phyloP scores from a whole-genome alignment of 2,888 invertebrate genomes.

The Brachypterus glaber region DNA sequence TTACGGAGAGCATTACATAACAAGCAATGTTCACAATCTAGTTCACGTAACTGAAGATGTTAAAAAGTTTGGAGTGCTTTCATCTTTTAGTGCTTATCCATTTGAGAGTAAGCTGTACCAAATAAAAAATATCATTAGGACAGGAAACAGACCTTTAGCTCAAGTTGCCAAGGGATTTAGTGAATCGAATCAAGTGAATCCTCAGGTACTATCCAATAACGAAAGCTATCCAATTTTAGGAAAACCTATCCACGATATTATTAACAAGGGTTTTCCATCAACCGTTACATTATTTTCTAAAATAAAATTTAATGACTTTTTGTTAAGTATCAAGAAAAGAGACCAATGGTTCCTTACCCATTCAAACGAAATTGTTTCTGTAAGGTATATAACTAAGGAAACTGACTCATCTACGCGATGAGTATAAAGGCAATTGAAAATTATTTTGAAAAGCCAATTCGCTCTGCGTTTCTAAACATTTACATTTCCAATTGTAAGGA shows the following conservation, averaged over 20 bases:
- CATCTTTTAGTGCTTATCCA: conserved; percentile 30
- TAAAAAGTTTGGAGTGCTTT: conserved; percentile 26
- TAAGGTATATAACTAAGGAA: conserved; percentile 16
- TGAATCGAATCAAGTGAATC: conserved; percentile 17
- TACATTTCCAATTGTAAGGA: conserved; percentile 13
- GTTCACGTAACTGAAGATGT: conserved; percentile 32
- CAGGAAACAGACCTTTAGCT: conserved; percentile 17
- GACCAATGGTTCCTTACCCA: conserved; percentile 23
- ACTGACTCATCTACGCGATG: conserved; percentile 14
- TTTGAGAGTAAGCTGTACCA: conserved; percentile 31
- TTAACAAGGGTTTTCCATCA: not conserved
- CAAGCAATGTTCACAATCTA: conserved; percentile 34
- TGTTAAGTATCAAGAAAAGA: conserved; percentile 6
- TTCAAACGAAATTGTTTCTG: conserved; percentile 16
- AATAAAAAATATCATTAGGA: conserved; percentile 21
- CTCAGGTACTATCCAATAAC: no score
- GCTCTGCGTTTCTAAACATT: conserved; percentile 18
- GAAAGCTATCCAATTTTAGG: no score
- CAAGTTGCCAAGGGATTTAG: conserved; percentile 22
- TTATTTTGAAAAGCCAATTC: conserved; percentile 17
- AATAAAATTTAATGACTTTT: conserved; percentile 9
- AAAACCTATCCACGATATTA: not conserved
- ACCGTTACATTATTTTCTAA: not conserved
- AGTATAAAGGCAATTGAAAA: conserved; percentile 10
- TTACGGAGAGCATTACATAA: conserved; percentile 30